phyloP scores from a whole-genome alignment of 37 sponge, comb jelly and placozoan species.

The Tethya wilhelma region DNA sequence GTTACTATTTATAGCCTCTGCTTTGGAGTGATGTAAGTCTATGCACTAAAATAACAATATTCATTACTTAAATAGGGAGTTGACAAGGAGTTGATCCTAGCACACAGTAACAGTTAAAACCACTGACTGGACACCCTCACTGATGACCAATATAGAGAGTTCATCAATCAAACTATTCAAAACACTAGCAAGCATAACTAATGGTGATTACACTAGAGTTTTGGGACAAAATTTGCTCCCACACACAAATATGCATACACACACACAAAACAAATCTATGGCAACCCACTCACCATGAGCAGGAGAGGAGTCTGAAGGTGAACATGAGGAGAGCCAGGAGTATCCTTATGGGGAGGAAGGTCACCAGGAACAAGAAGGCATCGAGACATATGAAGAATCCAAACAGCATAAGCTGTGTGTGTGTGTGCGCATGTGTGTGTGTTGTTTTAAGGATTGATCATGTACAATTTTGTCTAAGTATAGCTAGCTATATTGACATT shows the following conservation, averaged over 20 bases:
- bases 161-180: too few relatives aligned
- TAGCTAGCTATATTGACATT: too few relatives aligned
- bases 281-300: constrained; percentile 15
- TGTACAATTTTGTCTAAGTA: not conserved
- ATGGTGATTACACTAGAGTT: too few relatives aligned
- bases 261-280: too few relatives aligned
- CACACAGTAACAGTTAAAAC: too few relatives aligned
- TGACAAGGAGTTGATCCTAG: too few relatives aligned
- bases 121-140: too few relatives aligned
- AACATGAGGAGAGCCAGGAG: constrained; percentile 32
- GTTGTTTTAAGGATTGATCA: not conserved
- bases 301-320: constrained; percentile 30
- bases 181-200: too few relatives aligned
- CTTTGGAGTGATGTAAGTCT: not conserved
- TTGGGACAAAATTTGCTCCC: too few relatives aligned
- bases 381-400: constrained; percentile 91
- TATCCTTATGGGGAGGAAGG: constrained; percentile 88
- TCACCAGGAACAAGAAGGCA: constrained; percentile 89
- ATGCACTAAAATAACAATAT: too few relatives aligned
- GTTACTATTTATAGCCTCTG: not conserved
- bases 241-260: constrained; percentile 19
- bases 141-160: too few relatives aligned
- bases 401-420: constrained; percentile 84
- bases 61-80: too few relatives aligned
- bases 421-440: not conserved